These are phyloP conservation scores for Listronotus bonariensis DNA, from an alignment of 1,140 invertebrate species.

Conservation along the genomic window DNA sequence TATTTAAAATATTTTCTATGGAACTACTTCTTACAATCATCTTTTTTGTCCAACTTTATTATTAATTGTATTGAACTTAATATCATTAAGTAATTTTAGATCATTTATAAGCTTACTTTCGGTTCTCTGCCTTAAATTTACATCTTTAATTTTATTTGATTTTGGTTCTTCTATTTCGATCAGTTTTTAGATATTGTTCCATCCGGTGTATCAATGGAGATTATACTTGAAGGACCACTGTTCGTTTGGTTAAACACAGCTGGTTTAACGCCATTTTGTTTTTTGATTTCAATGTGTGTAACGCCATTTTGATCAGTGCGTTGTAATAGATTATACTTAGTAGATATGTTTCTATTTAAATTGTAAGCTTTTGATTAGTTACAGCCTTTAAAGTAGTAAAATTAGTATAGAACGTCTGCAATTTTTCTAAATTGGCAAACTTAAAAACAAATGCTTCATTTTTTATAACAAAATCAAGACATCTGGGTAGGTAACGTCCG, in stretches of 20 bases:
- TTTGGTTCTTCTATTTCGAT: conserved; percentile 11
- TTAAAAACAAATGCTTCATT: conserved; percentile 53
- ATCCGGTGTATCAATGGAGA: conserved; percentile 52
- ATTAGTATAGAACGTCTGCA: conserved; percentile 51
- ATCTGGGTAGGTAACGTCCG: conserved; percentile 51
- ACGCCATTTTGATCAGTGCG: conserved; percentile 56
- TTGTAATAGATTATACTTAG: conserved; percentile 54
- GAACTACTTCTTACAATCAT: conserved; percentile 39
- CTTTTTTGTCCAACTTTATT: conserved; percentile 28
- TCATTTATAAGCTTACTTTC: conserved; percentile 40
- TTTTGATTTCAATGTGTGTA: conserved; percentile 55
- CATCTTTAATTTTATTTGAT: conserved; percentile 23
- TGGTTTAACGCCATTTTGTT: conserved; percentile 38
- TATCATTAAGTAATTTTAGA: conserved; percentile 10
- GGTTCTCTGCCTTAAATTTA: conserved; percentile 38
- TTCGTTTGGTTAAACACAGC: conserved; percentile 4
- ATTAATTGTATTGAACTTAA: conserved; percentile 33
- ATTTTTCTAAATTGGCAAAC: conserved; percentile 47
- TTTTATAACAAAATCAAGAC: conserved; percentile 54
- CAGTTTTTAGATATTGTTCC: conserved; percentile 21
- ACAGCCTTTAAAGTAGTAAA: conserved; percentile 54
- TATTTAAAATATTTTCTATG: conserved; percentile 42
- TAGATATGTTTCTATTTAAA: conserved; percentile 31
- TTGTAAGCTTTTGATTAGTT: conserved; percentile 50
- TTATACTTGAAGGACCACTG: conserved; percentile 44